phyloP scores from a whole-genome alignment of 2,113 vertebrate species.

The Callipepla californica region DNA sequence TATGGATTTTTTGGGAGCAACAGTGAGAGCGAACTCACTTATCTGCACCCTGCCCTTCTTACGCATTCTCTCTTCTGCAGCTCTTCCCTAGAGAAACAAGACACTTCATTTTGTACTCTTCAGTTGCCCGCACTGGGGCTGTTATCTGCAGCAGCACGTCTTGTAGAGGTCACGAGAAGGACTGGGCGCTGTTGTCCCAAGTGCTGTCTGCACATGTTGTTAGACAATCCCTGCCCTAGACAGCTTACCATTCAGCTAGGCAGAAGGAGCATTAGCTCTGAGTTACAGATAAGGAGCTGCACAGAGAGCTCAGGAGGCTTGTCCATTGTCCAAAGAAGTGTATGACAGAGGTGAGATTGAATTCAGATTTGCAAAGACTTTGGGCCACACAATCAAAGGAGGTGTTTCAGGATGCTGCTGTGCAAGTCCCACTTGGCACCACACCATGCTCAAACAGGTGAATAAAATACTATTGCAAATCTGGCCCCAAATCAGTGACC shows the following conservation, averaged over 20 bases:
- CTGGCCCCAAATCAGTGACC: neutral
- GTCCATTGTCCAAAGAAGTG: neutral
- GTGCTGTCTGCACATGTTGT: neutral
- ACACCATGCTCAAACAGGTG: neutral
- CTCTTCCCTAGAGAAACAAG: neutral
- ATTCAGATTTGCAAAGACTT: neutral
- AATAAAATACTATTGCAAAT: neutral
- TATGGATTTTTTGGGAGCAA: neutral
- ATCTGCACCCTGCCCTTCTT: neutral
- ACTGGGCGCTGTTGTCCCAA: neutral
- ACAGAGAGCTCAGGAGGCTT: neutral
- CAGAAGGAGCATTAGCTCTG: constrained; percentile 3
- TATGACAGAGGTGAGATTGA: neutral
- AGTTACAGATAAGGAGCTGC: constrained; percentile 8
- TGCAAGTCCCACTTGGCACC: neutral
- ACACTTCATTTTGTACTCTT: constrained; percentile 27
- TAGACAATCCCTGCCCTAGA: constrained; percentile 52
- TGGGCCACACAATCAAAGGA: neutral
- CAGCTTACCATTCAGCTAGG: neutral
- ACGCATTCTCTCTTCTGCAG: neutral
- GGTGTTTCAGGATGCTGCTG: neutral
- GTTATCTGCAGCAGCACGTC: neutral
- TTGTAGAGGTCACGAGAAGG: constrained; percentile 16
- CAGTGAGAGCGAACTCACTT: neutral
- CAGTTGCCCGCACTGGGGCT: neutral